Percentiles rank a stretch among this genome's conserved stretches.
Evolutionary conservation across 2,888 invertebrate species (phyloP).

Genomic region (Slavum lentiscoides): DNA sequence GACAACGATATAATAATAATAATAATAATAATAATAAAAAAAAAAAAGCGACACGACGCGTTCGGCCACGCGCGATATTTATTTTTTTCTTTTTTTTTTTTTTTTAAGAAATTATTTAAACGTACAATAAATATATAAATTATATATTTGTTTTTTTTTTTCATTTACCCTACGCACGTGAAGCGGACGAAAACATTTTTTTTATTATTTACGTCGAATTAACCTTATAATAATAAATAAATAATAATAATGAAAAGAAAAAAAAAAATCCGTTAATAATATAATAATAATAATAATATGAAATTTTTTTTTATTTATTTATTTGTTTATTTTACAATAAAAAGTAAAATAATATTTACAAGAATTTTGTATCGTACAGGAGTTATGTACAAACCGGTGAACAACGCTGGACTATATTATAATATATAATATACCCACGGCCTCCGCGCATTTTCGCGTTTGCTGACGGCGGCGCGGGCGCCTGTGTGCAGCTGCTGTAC

Average conservation of each 20-base stretch:
- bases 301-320: slow-evolving; percentile 5
- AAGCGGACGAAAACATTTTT: slow-evolving; percentile 13
- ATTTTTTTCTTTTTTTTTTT: background rate
- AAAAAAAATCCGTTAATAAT: background rate
- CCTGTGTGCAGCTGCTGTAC: background rate
- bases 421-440: background rate
- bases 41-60: background rate
- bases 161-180: slow-evolving; percentile 14
- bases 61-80: background rate
- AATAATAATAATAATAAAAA: background rate
- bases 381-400: background rate
- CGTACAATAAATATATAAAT: background rate
- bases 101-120: background rate
- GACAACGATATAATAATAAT: background rate
- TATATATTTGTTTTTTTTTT: too few species aligned
- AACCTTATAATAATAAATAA: slow-evolving; percentile 29
- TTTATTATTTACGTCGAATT: background rate
- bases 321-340: background rate
- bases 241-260: background rate
- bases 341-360: background rate
- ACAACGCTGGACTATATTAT: background rate
- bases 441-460: too few species aligned
- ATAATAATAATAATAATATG: slow-evolving; percentile 29
- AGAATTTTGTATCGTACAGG: background rate
- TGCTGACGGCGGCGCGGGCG: background rate